A percentile compares a stretch with the other conserved stretches of the same genome.
phyloP scores from a whole-genome alignment of 2,797 vertebrate genomes.

The Crax fasciolata region DNA sequence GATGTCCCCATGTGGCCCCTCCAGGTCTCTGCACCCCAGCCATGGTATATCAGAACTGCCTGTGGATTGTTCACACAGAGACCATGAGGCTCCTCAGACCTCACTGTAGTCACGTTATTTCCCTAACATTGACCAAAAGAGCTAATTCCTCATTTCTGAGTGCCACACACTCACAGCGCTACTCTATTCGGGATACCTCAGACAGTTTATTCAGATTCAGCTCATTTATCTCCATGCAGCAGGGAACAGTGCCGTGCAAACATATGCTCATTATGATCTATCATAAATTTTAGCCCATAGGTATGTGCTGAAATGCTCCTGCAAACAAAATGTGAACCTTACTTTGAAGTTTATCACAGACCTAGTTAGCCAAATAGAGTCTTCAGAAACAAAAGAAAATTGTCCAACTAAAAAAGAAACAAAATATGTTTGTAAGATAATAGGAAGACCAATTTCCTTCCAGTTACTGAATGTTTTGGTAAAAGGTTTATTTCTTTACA shows the following conservation, averaged over 20 bases:
- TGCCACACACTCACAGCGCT: background rate
- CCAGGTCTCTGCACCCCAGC: background rate
- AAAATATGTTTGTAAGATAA: background rate
- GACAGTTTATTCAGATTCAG: background rate
- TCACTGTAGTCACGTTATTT: rapidly evolving
- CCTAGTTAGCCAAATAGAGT: background rate
- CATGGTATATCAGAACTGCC: rapidly evolving
- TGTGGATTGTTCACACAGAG: background rate
- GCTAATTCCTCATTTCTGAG: background rate
- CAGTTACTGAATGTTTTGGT: background rate
- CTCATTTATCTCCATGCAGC: background rate
- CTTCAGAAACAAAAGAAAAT: slow-evolving; percentile 9
- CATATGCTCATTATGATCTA: background rate
- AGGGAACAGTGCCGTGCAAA: background rate
- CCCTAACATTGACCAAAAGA: background rate
- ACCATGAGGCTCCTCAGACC: background rate
- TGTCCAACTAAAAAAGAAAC: background rate
- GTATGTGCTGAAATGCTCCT: background rate
- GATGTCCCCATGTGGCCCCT: background rate
- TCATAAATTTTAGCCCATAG: background rate
- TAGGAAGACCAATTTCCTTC: background rate
- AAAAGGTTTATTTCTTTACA: background rate
- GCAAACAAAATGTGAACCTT: background rate
- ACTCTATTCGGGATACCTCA: background rate
- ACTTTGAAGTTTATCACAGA: slow-evolving; percentile 17